A percentile compares a stretch with the other conserved stretches of the same genome.
Evolutionary conservation across 2,888 invertebrate species (phyloP).

Genomic region (Lomographa bimaculata): DNA sequence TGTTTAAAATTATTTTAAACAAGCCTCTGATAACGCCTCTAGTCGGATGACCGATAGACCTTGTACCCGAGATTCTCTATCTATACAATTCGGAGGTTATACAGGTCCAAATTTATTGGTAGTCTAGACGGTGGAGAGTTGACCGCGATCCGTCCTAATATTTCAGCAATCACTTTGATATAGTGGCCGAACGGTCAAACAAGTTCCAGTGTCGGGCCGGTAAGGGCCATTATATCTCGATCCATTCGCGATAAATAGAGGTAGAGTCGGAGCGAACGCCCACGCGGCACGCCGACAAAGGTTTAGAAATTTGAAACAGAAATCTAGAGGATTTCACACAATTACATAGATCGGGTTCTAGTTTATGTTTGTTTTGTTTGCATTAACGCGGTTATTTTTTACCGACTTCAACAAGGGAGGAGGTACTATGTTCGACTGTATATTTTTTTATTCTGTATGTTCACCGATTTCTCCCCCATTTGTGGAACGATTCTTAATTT

Average conservation of each 20-base stretch:
- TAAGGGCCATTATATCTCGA: constrained; percentile 49
- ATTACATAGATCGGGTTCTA: constrained; percentile 22
- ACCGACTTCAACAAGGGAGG: too few relatives aligned
- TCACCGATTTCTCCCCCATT: too few relatives aligned
- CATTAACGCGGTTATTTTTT: neutral
- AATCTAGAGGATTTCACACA: constrained; percentile 34
- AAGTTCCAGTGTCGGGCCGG: constrained; percentile 45
- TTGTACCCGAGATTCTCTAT: constrained; percentile 26
- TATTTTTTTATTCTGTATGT: too few relatives aligned
- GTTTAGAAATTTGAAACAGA: constrained; percentile 44
- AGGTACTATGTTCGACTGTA: too few relatives aligned
- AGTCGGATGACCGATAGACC: constrained; percentile 14
- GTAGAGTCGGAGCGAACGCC: constrained; percentile 40
- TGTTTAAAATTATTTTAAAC: constrained; percentile 13
- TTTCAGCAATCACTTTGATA: constrained; percentile 64
- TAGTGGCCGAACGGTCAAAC: constrained; percentile 51
- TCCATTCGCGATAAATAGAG: constrained; percentile 54
- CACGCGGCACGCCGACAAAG: constrained; percentile 43
- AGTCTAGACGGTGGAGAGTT: constrained; percentile 57
- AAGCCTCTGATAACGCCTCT: constrained; percentile 1
- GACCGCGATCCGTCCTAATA: constrained; percentile 58
- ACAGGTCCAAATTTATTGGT: constrained; percentile 48
- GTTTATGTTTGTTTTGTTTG: constrained; percentile 16
- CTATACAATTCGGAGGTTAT: constrained; percentile 37
- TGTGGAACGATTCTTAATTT: too few relatives aligned